Evolutionary conservation across 1,140 invertebrate genomes (phyloP), one percentile per base, ranked within the genome.

Genomic region (Oscheius sp.): DNA sequence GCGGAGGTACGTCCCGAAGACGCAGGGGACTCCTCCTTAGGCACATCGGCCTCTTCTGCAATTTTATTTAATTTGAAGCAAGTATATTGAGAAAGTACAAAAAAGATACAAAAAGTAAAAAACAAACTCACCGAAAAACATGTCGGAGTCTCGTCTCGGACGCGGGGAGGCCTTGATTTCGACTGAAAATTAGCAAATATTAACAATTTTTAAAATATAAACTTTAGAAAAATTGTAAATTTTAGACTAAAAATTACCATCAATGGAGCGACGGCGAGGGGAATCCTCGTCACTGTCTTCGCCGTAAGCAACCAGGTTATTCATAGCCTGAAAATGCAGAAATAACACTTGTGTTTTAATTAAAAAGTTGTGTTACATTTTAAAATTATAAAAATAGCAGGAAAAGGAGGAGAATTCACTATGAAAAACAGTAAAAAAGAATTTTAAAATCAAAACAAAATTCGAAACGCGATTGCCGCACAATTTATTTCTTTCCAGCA

Each of bases 261-360:
- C 67, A 23, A 3, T 18, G 18, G 67, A 68, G 1, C 55, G 31
- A 28, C 67, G 32, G 3, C 55, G 18, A 20, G 67, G 67, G 20
- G 67, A 68, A 20, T 68, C 67, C 13, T 68, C 67, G 32, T 68
- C 67, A 59, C 67, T 68, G 26, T 68, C 67, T 2, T 31, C 31
- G 36, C 52, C 67, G n/a, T 68, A 68, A 61, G 36, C 67, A n/a
- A 68, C 67, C 28, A 68, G 32, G 34, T 68, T 68, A 38, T 68
- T 68, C 67, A 68, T 68, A 42, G n/a, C n/a, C n/a, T n/a, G 10
- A 42, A 10, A 42, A n/a, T n/a, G n/a, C n/a, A n/a, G n/a, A n/a
- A n/a, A n/a, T n/a, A n/a, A n/a, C n/a, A n/a, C n/a, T n/a, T n/a
- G n/a, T n/a, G n/a, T n/a, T n/a, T n/a, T n/a, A n/a, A n/a, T n/a